phyloP scores from a whole-genome alignment of 2,113 vertebrate species.

The Sminthopsis crassicaudata region DNA sequence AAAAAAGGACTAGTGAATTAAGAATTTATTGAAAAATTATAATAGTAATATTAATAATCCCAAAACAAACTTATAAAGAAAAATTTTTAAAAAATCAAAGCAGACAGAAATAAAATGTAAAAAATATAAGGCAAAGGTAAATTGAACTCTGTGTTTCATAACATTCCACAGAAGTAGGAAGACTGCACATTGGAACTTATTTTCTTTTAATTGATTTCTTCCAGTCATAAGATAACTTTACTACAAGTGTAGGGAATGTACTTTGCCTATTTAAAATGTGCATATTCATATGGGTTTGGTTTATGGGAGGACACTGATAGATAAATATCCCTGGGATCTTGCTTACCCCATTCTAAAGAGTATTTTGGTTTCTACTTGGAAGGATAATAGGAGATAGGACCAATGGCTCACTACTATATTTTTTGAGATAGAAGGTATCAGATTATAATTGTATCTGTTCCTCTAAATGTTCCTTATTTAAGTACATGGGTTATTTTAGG shows the following conservation, averaged over 20 bases:
- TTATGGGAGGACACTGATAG: background rate
- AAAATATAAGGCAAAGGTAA: conserved; percentile 48
- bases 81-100: conserved; percentile 26
- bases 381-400: background rate
- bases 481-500: background rate
- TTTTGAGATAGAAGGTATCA: background rate
- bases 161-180: background rate
- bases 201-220: conserved; percentile 44
- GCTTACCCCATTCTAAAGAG: background rate
- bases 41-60: background rate
- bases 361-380: background rate
- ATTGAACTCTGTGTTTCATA: conserved; percentile 32
- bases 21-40: background rate
- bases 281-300: background rate
- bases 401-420: background rate
- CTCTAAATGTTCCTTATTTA: background rate
- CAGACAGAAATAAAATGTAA: conserved; percentile 33
- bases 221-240: conserved; percentile 2
- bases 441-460: background rate
- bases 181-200: conserved; percentile 13
- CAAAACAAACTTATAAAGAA: conserved; percentile 42
- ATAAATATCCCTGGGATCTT: background rate
- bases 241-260: background rate
- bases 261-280: background rate
- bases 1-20: background rate